phyloP scores from a whole-genome alignment of 2,797 vertebrate genomes.

The Anniella stebbinsi region DNA sequence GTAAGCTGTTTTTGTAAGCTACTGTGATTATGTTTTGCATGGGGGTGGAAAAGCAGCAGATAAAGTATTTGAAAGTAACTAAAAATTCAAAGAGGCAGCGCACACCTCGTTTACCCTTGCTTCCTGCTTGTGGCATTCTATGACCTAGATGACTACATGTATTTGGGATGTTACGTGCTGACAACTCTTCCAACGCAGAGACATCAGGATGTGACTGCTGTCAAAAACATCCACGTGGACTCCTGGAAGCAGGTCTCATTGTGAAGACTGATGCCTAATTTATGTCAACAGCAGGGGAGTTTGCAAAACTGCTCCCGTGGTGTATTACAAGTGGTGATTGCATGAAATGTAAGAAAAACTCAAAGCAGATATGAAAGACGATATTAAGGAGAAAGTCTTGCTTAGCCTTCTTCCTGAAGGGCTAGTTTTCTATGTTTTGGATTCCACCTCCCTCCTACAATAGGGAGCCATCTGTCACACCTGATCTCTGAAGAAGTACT shows the following conservation, averaged over 20 bases:
- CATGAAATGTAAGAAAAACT: background rate
- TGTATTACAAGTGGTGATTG: background rate
- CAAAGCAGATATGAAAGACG: background rate
- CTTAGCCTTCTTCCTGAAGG: background rate
- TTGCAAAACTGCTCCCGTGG: background rate
- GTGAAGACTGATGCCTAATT: background rate
- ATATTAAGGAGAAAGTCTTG: background rate
- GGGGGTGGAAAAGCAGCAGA: background rate
- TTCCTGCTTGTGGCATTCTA: background rate
- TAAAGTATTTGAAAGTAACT: background rate
- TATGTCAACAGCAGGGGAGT: background rate
- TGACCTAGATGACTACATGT: background rate
- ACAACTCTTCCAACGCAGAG: background rate
- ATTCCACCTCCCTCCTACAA: too few species aligned
- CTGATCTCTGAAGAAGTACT: too few species aligned
- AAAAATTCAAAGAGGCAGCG: background rate
- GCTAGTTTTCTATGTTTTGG: background rate
- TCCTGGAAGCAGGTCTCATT: too few species aligned
- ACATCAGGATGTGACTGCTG: background rate
- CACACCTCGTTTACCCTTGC: background rate
- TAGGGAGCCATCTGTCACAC: too few species aligned
- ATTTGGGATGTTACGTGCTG: background rate
- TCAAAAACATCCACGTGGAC: background rate
- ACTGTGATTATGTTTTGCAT: background rate
- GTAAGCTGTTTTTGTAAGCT: background rate